A percentile compares a stretch with the other conserved stretches of the same genome.
These are phyloP conservation scores for Drosophila repleta DNA, from an alignment of 1,140 invertebrate species.

Conservation along the genomic window DNA sequence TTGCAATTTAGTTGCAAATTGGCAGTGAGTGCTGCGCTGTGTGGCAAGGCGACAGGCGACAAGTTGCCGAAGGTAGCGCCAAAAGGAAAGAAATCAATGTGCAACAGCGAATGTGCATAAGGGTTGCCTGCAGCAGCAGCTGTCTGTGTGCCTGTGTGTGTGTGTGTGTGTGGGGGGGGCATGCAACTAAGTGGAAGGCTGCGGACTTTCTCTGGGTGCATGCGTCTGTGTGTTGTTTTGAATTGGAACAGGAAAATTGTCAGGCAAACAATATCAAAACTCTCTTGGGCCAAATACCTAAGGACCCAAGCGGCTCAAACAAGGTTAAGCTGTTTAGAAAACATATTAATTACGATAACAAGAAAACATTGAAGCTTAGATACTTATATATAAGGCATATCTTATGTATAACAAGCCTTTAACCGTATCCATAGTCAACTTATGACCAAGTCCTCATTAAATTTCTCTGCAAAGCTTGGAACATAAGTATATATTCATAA, in stretches of 20 bases:
- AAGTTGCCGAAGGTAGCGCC: conserved; percentile 57
- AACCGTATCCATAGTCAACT: too few relatives aligned
- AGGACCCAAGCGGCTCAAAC: not conserved
- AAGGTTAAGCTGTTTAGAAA: not conserved
- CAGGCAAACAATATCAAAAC: not conserved
- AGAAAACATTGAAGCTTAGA: not conserved
- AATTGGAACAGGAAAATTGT: conserved; percentile 1
- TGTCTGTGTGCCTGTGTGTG: not conserved
- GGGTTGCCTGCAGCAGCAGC: not conserved
- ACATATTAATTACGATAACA: not conserved
- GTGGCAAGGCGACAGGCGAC: conserved; percentile 55
- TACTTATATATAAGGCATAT: too few relatives aligned
- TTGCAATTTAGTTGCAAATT: conserved; percentile 74
- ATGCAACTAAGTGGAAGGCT: not conserved
- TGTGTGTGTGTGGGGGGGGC: not conserved
- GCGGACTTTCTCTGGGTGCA: not conserved
- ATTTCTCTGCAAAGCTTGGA: too few relatives aligned
- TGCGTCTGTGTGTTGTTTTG: not conserved
- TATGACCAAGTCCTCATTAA: too few relatives aligned
- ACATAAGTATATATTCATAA: too few relatives aligned
- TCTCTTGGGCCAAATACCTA: not conserved
- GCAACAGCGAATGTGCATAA: conserved; percentile 4
- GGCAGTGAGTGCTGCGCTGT: conserved; percentile 65
- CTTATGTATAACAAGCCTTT: too few relatives aligned
- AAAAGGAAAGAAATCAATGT: conserved; percentile 57